Evolutionary conservation across 2,797 vertebrate genomes (phyloP).

Genomic region (Notoglanidium macrostoma): DNA sequence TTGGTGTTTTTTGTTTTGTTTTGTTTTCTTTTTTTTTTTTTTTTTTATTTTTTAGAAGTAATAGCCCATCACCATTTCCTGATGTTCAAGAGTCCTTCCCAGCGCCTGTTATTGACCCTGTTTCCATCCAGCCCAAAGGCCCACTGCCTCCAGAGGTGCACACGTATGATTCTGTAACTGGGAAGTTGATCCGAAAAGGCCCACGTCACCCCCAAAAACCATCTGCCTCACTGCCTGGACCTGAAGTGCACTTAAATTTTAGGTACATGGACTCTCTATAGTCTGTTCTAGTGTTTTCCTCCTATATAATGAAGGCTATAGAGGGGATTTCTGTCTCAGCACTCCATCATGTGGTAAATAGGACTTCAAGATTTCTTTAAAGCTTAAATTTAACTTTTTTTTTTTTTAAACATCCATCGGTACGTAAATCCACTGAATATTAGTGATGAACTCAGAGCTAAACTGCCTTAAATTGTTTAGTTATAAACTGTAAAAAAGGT

Average conservation of each 20-base stretch:
- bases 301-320: too few species aligned
- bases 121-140: conserved; percentile 79
- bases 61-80: conserved; percentile 82
- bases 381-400: too few species aligned
- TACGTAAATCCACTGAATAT: too few species aligned
- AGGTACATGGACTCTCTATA: conserved; percentile 76
- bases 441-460: too few species aligned
- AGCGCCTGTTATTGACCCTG: conserved; percentile 79
- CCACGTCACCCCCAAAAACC: conserved; percentile 71
- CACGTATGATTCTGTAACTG: conserved; percentile 90
- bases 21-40: not conserved
- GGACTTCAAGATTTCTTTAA: too few species aligned
- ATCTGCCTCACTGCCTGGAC: conserved; percentile 71
- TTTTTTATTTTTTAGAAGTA: conserved; percentile 71
- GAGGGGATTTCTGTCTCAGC: too few species aligned
- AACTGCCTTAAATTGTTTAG: too few species aligned
- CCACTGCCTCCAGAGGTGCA: conserved; percentile 81
- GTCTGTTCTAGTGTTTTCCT: not conserved
- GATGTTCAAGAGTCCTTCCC: conserved; percentile 76
- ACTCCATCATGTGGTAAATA: too few species aligned
- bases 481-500: too few species aligned
- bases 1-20: not conserved
- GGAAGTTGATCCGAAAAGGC: conserved; percentile 89
- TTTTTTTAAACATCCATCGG: too few species aligned
- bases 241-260: conserved; percentile 82